phyloP scores from a whole-genome alignment of 2,113 vertebrate species.

The Halichoerus grypus region DNA sequence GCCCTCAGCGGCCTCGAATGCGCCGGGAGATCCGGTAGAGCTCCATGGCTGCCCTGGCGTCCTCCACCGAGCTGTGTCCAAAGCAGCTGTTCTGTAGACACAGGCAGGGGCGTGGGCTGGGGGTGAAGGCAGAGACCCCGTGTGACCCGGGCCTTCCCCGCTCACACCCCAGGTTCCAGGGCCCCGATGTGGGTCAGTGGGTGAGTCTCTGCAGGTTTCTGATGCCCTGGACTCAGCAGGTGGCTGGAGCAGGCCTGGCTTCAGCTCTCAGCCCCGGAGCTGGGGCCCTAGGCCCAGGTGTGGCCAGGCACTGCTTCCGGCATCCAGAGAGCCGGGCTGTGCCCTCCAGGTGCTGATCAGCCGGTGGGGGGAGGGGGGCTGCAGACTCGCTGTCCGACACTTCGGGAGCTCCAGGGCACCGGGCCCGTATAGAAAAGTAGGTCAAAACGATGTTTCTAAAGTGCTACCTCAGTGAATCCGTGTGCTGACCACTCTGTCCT shows the following conservation, averaged over 20 bases:
- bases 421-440: rapidly evolving
- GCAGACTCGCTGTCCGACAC: not conserved
- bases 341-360: rapidly evolving
- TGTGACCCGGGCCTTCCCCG: rapidly evolving
- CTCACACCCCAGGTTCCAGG: not conserved
- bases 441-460: not conserved
- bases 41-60: conserved; percentile 76
- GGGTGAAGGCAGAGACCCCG: not conserved
- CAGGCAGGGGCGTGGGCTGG: rapidly evolving
- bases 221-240: not conserved
- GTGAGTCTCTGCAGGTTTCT: not conserved
- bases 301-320: not conserved
- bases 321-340: not conserved
- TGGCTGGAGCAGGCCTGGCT: not conserved
- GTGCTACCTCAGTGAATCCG: rapidly evolving
- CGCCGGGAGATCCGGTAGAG: conserved; percentile 67
- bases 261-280: not conserved
- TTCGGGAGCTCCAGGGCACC: rapidly evolving
- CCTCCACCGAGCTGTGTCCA: conserved; percentile 80
- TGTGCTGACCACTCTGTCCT: not conserved
- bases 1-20: not conserved
- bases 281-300: not conserved
- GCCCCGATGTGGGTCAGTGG: not conserved
- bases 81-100: conserved; percentile 48
- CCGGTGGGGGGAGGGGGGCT: rapidly evolving